phyloP scores from a whole-genome alignment of 2,797 vertebrate species.

The Spinus olivaceus region DNA sequence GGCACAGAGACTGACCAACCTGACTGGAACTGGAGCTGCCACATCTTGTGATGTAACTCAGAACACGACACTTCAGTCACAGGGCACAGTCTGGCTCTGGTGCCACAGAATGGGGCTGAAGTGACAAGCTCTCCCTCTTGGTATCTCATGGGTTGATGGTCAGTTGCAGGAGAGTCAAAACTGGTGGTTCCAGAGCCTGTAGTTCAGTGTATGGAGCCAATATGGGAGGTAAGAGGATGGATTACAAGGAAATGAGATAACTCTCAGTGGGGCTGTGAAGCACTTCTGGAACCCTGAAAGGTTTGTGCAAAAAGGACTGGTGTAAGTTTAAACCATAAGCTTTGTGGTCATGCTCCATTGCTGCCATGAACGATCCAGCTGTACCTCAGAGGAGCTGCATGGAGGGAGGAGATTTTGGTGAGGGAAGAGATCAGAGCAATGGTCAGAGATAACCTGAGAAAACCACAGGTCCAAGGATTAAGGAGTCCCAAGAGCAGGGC shows the following conservation, averaged over 20 bases:
- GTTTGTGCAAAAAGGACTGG: not conserved
- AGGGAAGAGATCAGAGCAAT: not conserved
- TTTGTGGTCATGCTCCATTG: not conserved
- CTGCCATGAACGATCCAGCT: not conserved
- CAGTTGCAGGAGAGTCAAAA: not conserved
- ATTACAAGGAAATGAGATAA: not conserved
- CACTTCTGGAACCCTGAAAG: not conserved
- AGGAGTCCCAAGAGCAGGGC: not conserved
- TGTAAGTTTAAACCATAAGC: not conserved
- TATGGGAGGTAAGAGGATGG: not conserved
- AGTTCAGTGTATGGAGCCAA: not conserved
- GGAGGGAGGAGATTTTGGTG: not conserved
- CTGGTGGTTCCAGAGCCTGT: not conserved
- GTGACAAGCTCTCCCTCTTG: not conserved
- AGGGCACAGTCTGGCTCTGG: not conserved
- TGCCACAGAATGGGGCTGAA: not conserved
- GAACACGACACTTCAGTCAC: not conserved
- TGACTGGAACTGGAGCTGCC: not conserved
- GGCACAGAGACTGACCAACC: not conserved
- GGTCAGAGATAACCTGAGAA: not conserved
- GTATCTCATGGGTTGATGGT: not conserved
- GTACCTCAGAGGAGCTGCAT: not conserved
- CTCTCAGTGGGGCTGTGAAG: not conserved
- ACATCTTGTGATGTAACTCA: not conserved
- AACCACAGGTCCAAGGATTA: not conserved